Evolutionary conservation across 2,888 invertebrate species (phyloP).

Genomic region (Chymomyza fuscimana): DNA sequence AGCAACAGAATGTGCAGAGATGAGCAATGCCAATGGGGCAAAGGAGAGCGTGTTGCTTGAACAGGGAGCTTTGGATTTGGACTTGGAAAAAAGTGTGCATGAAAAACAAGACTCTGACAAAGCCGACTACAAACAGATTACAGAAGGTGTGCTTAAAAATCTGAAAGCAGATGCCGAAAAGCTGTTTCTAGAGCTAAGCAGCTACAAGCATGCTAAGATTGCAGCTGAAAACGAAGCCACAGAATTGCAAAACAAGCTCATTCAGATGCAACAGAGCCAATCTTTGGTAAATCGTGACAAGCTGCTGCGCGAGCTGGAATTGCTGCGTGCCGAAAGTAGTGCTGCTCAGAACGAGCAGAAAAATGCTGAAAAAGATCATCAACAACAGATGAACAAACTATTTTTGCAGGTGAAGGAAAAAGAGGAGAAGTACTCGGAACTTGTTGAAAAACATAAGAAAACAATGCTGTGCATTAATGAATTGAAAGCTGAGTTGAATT

Average conservation of each 20-base stretch:
- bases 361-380: neutral
- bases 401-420: neutral
- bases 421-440: neutral
- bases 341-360: neutral
- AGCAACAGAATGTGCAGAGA: neutral
- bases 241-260: slow-evolving; percentile 16
- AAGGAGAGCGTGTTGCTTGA: slow-evolving; percentile 6
- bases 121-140: neutral
- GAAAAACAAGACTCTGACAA: neutral
- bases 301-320: neutral
- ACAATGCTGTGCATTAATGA: neutral
- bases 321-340: neutral
- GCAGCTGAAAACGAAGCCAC: slow-evolving; percentile 6
- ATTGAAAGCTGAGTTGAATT: neutral
- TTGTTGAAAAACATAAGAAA: neutral
- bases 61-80: neutral
- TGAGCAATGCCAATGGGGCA: neutral
- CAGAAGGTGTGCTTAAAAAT: slow-evolving; percentile 7
- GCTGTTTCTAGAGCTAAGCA: slow-evolving; percentile 11
- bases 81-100: neutral
- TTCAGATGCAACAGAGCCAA: neutral
- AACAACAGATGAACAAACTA: too few species aligned
- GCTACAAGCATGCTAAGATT: slow-evolving; percentile 16
- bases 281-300: too few species aligned
- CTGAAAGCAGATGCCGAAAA: slow-evolving; percentile 20